Percentiles rank a stretch among this genome's conserved stretches.
phyloP scores from a whole-genome alignment of 1,140 invertebrate species.

The Drosophila kepulauana region DNA sequence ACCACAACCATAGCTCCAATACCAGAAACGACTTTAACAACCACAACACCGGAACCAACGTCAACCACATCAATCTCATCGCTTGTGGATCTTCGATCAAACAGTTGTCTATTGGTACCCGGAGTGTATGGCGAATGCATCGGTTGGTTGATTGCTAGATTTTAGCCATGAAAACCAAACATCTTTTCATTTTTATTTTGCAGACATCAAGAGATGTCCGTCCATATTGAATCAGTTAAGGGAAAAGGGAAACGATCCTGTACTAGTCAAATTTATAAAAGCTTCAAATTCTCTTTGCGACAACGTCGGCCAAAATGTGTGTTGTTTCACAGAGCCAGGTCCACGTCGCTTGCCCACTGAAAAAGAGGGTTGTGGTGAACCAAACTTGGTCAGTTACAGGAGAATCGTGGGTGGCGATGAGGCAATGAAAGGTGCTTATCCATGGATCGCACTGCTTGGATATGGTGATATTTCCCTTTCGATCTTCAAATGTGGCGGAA shows the following conservation, averaged over 20 bases:
- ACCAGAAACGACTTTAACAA: conserved; percentile 21
- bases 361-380: conserved; percentile 80
- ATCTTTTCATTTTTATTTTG: too few species aligned
- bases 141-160: too few species aligned
- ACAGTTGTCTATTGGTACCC: too few species aligned
- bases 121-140: too few species aligned
- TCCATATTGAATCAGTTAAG: conserved; percentile 57
- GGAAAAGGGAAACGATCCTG: conserved; percentile 49
- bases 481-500: conserved; percentile 80
- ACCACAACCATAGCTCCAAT: conserved; percentile 34
- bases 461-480: conserved; percentile 68
- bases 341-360: conserved; percentile 62
- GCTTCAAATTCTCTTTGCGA: conserved; percentile 68
- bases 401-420: conserved; percentile 85
- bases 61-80: not conserved
- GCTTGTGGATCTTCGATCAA: not conserved
- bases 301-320: conserved; percentile 55
- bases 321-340: conserved; percentile 62
- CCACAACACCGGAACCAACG: conserved; percentile 16
- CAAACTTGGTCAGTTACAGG: conserved; percentile 63
- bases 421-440: conserved; percentile 78
- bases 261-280: conserved; percentile 57
- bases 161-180: too few species aligned
- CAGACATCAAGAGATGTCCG: conserved; percentile 65
- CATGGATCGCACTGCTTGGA: conserved; percentile 77